Base-by-base conservation (phyloP, 1,140 invertebrate genomes). In the Triops longicaudatus region DNA sequence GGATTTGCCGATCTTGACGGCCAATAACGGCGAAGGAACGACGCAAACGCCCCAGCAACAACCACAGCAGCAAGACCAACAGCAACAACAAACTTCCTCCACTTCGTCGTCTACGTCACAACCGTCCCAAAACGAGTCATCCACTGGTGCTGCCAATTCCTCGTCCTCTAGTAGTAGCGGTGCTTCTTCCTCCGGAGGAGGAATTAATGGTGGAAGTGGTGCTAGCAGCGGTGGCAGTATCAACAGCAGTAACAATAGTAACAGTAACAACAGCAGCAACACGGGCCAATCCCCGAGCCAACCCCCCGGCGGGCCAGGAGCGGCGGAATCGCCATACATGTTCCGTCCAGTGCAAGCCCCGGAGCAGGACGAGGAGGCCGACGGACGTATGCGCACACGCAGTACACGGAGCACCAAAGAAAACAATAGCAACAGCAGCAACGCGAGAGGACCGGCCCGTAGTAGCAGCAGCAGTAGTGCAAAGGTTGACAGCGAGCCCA, bases 351-450 rank as follows among this genome's bases (percentile, higher is more conserved):
- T 91, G 81, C 82, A 85, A 80, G 84, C 86, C 78, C 88, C 74
- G 71, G 78, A 78, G 89, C 50, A 63, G 75, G 87, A 87, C 80
- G 91, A 92, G 81, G 90, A 89, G 80, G 90, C 90, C 79, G 92
- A 93, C 82, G 92, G 92, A 82, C 90, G 93, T 84, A 94, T 95
- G 91, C 89, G 93, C 82, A 95, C 93, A 63, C 50, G 50, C 44
- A 87, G 93, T 80, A 95, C 94, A 81, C 93, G 94, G 31, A 37
- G 31, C 85, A 88, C 90, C 31, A 93, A 93, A 84, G 91, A 92
- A 85, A 86, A 17, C 50, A 63, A 17, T 14, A 63, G 14, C 31
- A 37, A 37, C 50, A 0, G 50, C 14, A n/a, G n/a, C n/a, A n/a
- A n/a, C n/a, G n/a, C n/a, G n/a, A n/a, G n/a, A n/a, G 50, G 10